Percentiles rank a stretch among this genome's conserved stretches.
These are phyloP conservation scores for Meteorus colon DNA, from an alignment of 2,888 invertebrate genomes.

Conservation along the genomic window DNA sequence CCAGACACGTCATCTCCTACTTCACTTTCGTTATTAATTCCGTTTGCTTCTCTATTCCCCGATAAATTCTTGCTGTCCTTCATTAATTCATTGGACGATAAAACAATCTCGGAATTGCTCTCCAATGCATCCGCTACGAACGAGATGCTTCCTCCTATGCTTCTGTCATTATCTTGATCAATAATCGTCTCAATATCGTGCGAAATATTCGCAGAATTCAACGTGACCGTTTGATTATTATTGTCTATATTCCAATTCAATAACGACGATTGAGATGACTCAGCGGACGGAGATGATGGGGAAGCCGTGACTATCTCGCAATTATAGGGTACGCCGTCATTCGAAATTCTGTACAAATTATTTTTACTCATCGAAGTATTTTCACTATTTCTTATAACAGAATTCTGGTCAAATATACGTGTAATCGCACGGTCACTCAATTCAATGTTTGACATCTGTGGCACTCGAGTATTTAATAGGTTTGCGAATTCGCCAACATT, in stretches of 20 bases:
- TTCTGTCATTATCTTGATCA: slow-evolving; percentile 39
- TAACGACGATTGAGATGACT: not conserved
- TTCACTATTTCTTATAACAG: not conserved
- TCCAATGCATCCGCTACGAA: slow-evolving; percentile 61
- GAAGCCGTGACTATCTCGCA: not conserved
- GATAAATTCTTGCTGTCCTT: slow-evolving; percentile 41
- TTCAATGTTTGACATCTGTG: not conserved
- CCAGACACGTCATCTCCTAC: slow-evolving; percentile 18
- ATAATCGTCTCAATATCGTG: not conserved
- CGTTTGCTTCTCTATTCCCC: slow-evolving; percentile 23
- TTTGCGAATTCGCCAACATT: not conserved
- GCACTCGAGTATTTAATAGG: not conserved
- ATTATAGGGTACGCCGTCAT: not conserved
- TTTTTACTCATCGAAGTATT: not conserved
- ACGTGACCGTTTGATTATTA: slow-evolving; percentile 10
- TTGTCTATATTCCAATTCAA: not conserved
- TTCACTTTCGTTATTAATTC: not conserved
- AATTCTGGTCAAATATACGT: not conserved
- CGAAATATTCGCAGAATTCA: slow-evolving; percentile 12
- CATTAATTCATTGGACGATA: slow-evolving; percentile 26
- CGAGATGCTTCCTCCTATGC: slow-evolving; percentile 63
- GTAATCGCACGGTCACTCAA: not conserved
- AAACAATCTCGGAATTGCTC: slow-evolving; percentile 56
- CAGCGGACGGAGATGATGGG: not conserved
- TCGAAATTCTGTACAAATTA: not conserved